Evolutionary conservation across 2,888 invertebrate genomes (phyloP).

Genomic region (Julus scandinavius): DNA sequence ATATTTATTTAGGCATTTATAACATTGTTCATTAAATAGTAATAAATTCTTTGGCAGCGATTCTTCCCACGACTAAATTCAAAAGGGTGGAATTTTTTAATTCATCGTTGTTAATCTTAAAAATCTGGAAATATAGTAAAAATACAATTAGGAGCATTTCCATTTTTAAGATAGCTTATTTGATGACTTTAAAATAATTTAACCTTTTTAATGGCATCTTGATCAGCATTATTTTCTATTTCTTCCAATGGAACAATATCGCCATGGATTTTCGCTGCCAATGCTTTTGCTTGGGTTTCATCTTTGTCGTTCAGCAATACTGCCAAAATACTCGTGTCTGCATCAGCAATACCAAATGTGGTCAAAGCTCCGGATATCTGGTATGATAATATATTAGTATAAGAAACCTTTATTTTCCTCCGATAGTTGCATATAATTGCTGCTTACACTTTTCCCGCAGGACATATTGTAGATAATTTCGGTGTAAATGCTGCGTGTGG

Average conservation of each 20-base stretch:
- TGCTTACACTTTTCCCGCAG: constrained; percentile 38
- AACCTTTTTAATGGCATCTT: constrained; percentile 46
- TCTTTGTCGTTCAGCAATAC: constrained; percentile 50
- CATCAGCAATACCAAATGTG: constrained; percentile 48
- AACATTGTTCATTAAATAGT: background rate
- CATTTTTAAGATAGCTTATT: background rate
- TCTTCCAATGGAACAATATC: constrained; percentile 28
- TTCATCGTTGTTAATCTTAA: constrained; percentile 46
- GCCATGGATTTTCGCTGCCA: background rate
- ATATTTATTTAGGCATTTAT: background rate
- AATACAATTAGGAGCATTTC: background rate
- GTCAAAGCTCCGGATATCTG: constrained; percentile 50
- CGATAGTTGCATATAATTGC: background rate
- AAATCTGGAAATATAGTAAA: constrained; percentile 36
- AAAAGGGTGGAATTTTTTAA: constrained; percentile 6
- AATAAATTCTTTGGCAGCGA: constrained; percentile 52
- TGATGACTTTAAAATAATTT: background rate
- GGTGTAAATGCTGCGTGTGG: constrained; percentile 50
- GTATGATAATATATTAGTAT: background rate
- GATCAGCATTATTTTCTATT: background rate
- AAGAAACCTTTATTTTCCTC: background rate
- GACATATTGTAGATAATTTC: constrained; percentile 55
- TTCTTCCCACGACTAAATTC: constrained; percentile 45
- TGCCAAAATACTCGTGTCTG: constrained; percentile 45
- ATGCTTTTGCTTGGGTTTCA: background rate